Conservation (phyloP, 2,888 invertebrate species). For the Psococerastis gibbosa region DNA sequence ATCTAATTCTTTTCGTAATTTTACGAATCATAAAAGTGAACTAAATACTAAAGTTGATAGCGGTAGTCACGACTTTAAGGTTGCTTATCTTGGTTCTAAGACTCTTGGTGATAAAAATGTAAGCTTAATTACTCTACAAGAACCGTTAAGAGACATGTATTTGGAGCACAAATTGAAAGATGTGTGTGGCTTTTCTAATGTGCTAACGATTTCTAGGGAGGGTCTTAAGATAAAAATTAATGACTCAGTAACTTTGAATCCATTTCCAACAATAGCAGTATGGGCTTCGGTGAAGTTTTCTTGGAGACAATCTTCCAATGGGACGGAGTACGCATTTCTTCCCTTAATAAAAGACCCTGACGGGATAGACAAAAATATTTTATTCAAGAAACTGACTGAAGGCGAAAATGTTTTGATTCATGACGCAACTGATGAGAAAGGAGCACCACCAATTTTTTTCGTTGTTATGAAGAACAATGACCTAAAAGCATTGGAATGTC, state of each 20-base stretch:
- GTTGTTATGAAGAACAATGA: slow-evolving; percentile 71
- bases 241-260: slow-evolving; percentile 42
- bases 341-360: slow-evolving; percentile 70
- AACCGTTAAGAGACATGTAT: slow-evolving; percentile 56
- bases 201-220: slow-evolving; percentile 42
- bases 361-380: slow-evolving; percentile 49
- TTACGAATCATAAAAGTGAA: neutral
- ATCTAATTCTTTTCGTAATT: slow-evolving; percentile 3
- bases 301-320: slow-evolving; percentile 34
- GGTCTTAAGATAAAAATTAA: slow-evolving; percentile 56
- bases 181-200: slow-evolving; percentile 13
- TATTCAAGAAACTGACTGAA: slow-evolving; percentile 38
- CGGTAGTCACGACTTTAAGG: slow-evolving; percentile 24
- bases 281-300: slow-evolving; percentile 85
- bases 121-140: slow-evolving; percentile 63
- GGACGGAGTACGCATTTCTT: slow-evolving; percentile 55
- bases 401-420: slow-evolving; percentile 23
- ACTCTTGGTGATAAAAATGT: slow-evolving; percentile 53
- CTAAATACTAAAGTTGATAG: slow-evolving; percentile 4
- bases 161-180: slow-evolving; percentile 18
- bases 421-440: slow-evolving; percentile 13
- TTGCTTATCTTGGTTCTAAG: slow-evolving; percentile 67
- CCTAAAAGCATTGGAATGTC: slow-evolving; percentile 66
- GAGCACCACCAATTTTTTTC: slow-evolving; percentile 59
- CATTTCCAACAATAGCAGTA: slow-evolving; percentile 79